phyloP scores from a whole-genome alignment of 2,113 vertebrate species.

The Clarias macrocephalus region DNA sequence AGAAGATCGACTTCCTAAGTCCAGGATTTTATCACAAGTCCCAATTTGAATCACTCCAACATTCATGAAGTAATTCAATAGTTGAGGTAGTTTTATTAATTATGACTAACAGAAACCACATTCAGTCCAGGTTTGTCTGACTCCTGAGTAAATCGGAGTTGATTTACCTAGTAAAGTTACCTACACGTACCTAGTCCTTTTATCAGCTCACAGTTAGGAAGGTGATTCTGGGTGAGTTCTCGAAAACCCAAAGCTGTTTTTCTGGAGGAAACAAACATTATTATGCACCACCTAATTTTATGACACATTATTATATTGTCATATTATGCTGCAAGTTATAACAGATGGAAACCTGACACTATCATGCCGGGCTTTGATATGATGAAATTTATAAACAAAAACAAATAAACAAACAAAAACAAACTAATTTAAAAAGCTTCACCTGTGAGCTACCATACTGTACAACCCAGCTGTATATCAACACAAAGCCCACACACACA shows the following conservation, averaged over 20 bases:
- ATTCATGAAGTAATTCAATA: no score
- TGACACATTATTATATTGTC: no score
- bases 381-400: no score
- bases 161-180: neutral
- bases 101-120: neutral
- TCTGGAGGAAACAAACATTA: conserved; percentile 53
- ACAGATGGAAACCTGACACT: neutral
- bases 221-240: conserved; percentile 66
- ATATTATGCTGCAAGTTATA: neutral
- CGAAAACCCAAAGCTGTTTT: conserved; percentile 54
- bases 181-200: conserved; percentile 68
- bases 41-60: no score
- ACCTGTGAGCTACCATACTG: neutral
- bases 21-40: no score
- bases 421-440: no score
- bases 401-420: no score
- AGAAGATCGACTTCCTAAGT: no score
- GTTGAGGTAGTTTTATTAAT: no score
- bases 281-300: no score
- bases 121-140: neutral
- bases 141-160: neutral
- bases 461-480: neutral
- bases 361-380: neutral
- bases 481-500: neutral
- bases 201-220: conserved; percentile 67